Percentiles rank a stretch among this genome's conserved stretches.
phyloP scores from a whole-genome alignment of 2,797 vertebrate species.

The Phataginus tetradactyla region DNA sequence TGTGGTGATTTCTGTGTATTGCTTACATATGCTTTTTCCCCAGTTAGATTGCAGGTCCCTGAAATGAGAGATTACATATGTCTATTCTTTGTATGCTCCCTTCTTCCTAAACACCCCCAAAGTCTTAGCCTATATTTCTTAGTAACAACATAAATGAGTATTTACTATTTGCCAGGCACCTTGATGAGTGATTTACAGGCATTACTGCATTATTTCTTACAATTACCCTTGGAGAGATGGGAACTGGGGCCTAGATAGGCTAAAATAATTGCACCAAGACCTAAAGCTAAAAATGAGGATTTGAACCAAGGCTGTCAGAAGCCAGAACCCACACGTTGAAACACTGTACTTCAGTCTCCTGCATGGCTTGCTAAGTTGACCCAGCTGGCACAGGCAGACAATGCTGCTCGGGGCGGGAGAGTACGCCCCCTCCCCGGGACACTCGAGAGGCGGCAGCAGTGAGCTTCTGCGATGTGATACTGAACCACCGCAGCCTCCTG shows the following conservation, averaged over 20 bases:
- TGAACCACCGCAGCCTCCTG: background rate
- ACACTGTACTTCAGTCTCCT: background rate
- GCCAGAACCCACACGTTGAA: background rate
- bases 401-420: background rate
- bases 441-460: background rate
- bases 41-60: background rate
- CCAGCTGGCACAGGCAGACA: background rate
- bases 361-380: background rate
- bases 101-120: background rate
- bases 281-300: background rate
- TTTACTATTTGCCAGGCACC: background rate
- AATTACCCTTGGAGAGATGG: background rate
- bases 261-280: background rate
- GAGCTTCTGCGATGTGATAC: background rate
- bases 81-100: background rate
- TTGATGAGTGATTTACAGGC: background rate
- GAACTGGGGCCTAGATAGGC: background rate
- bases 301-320: background rate
- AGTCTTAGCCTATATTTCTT: background rate
- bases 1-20: background rate
- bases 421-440: background rate
- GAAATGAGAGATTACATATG: background rate
- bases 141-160: background rate
- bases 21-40: background rate
- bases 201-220: background rate